Conservation (phyloP, 2,797 vertebrate genomes). For the Microctenopoma stevenorrisi region DNA sequence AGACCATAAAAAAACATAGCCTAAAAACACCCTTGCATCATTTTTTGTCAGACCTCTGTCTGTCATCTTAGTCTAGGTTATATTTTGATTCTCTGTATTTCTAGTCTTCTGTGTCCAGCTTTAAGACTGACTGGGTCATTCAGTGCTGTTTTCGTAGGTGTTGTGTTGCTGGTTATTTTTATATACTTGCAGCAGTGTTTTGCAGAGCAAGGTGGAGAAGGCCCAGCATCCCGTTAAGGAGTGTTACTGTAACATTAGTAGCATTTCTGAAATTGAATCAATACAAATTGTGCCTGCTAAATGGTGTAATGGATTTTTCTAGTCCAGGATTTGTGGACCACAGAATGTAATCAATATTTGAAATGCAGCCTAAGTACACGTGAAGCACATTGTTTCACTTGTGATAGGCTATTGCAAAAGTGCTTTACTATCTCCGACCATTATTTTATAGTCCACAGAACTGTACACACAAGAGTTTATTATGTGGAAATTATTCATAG, state of each 20-base stretch:
- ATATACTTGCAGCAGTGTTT: conserved; percentile 56
- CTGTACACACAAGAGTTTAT: conserved; percentile 19
- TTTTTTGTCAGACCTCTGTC: neutral
- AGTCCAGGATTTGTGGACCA: conserved; percentile 67
- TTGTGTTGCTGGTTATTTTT: conserved; percentile 70
- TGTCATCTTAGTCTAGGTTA: conserved; percentile 1
- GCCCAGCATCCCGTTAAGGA: conserved; percentile 64
- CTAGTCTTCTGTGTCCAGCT: conserved; percentile 21
- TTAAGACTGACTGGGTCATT: conserved; percentile 53
- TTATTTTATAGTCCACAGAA: conserved; percentile 30
- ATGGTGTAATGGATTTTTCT: conserved; percentile 84
- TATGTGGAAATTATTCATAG: conserved; percentile 30
- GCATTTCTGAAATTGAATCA: conserved; percentile 76
- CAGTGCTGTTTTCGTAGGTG: conserved; percentile 55
- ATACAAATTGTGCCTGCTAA: conserved; percentile 82
- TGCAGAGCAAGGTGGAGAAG: conserved; percentile 67
- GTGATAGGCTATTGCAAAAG: conserved; percentile 59
- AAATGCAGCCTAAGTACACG: conserved; percentile 82
- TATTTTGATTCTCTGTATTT: conserved; percentile 4
- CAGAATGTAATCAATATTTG: conserved; percentile 83
- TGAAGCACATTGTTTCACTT: conserved; percentile 74
- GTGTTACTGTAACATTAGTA: conserved; percentile 79
- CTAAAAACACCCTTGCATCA: neutral
- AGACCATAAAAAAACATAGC: conserved; percentile 7
- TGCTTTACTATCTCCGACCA: conserved; percentile 42